These are phyloP conservation scores for Limnephilus rhombicus DNA, from an alignment of 2,888 invertebrate genomes.

Conservation along the genomic window DNA sequence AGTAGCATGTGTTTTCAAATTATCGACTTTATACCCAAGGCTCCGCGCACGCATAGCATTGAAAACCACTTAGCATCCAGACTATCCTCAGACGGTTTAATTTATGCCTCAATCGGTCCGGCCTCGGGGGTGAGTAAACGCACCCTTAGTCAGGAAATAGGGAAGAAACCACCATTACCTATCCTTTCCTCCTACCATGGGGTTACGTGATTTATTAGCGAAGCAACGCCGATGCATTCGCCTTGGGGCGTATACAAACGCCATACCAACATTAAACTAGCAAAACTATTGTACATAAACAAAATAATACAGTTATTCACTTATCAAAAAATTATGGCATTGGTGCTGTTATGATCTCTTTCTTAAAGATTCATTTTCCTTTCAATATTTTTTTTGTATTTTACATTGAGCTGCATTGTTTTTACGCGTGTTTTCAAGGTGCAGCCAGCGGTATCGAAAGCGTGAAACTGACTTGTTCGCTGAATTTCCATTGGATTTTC, in stretches of 20 bases:
- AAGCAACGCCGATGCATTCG: slow-evolving; percentile 51
- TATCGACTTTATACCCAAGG: not conserved
- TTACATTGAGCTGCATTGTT: not conserved
- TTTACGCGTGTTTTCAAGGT: not conserved
- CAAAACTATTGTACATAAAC: not conserved
- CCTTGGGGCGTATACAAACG: slow-evolving; percentile 40
- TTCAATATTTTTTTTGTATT: not conserved
- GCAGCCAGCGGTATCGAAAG: slow-evolving; percentile 10
- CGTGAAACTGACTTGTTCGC: slow-evolving; percentile 7
- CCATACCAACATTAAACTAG: not conserved
- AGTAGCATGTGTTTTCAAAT: not conserved
- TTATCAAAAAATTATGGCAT: not conserved
- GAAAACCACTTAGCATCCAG: slow-evolving; percentile 53
- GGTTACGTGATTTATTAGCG: slow-evolving; percentile 61
- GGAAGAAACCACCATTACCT: slow-evolving; percentile 57
- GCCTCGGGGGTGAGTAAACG: slow-evolving; percentile 47
- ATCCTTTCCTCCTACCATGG: slow-evolving; percentile 42
- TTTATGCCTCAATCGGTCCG: slow-evolving; percentile 57
- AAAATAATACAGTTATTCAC: not conserved
- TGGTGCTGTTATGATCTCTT: not conserved
- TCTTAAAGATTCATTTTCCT: not conserved
- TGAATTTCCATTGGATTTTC: slow-evolving; percentile 49
- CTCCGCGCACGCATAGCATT: slow-evolving; percentile 22
- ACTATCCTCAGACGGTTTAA: slow-evolving; percentile 57
- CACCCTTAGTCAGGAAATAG: slow-evolving; percentile 56